These are phyloP conservation scores for Drosophila sproati DNA, from an alignment of 1,140 invertebrate genomes.

Conservation along the genomic window DNA sequence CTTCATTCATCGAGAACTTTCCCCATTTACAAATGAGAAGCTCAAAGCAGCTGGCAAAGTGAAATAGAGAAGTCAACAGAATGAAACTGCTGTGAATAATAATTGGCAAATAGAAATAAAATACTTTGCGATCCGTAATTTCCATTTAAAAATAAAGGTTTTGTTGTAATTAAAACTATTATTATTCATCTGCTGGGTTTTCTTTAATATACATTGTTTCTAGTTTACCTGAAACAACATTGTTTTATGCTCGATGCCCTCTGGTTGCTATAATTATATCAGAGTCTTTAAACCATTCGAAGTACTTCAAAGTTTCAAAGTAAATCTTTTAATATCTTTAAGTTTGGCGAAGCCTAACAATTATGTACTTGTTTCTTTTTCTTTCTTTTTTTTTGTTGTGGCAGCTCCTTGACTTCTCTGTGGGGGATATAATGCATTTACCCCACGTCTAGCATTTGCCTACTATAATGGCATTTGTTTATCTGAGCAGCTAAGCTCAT, in stretches of 20 bases:
- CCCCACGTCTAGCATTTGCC: slow-evolving; percentile 4
- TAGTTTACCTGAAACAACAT: too few relatives aligned
- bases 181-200: too few relatives aligned
- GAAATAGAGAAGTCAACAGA: neutral
- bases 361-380: neutral
- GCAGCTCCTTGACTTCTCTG: neutral
- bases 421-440: slow-evolving; percentile 10
- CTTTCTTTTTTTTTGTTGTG: neutral
- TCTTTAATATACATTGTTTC: too few relatives aligned
- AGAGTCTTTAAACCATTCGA: neutral
- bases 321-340: slow-evolving; percentile 5
- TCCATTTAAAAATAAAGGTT: too few relatives aligned
- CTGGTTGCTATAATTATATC: too few relatives aligned
- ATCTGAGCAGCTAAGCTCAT: slow-evolving; percentile 16
- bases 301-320: neutral
- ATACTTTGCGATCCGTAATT: neutral
- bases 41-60: neutral
- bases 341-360: neutral
- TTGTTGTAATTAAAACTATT: too few relatives aligned
- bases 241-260: too few relatives aligned
- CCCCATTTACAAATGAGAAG: slow-evolving; percentile 29
- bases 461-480: slow-evolving; percentile 20
- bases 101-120: neutral
- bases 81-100: neutral
- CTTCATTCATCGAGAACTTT: neutral